These are phyloP conservation scores for Drosophila arizonae DNA, from an alignment of 1,140 invertebrate genomes.

Conservation along the genomic window DNA sequence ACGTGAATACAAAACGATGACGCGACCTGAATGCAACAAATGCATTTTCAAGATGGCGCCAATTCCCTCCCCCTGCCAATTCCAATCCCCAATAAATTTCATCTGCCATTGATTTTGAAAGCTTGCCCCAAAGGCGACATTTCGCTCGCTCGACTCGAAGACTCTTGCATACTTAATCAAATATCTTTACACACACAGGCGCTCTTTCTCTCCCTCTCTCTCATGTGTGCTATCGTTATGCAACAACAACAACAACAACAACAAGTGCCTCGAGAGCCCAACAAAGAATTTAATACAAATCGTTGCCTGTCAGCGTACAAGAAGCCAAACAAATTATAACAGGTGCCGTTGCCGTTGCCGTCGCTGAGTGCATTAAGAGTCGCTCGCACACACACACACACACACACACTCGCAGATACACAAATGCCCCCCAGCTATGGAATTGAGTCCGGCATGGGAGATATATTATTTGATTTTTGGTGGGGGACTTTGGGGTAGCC, in stretches of 20 bases:
- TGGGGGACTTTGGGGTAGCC: background rate
- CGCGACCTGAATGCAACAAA: background rate
- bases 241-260: conserved; percentile 60
- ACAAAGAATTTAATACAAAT: conserved; percentile 78
- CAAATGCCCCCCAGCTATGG: conserved; percentile 22
- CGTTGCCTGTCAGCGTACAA: conserved; percentile 75
- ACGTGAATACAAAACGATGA: background rate
- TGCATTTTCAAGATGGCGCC: conserved; percentile 48
- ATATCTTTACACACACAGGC: conserved; percentile 45
- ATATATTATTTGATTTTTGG: background rate
- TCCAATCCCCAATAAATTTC: conserved; percentile 60
- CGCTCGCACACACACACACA: conserved; percentile 12
- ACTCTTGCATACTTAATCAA: conserved; percentile 69
- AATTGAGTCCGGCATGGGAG: conserved; percentile 1
- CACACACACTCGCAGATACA: background rate
- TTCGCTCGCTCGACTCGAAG: background rate
- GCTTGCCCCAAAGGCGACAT: conserved; percentile 46
- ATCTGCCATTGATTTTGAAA: conserved; percentile 56
- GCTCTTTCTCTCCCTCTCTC: background rate
- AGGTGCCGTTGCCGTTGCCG: conserved; percentile 67
- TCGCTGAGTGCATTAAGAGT: conserved; percentile 38
- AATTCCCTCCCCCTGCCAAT: background rate
- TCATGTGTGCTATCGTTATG: conserved; percentile 49
- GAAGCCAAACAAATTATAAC: conserved; percentile 81
- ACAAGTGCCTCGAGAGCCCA: conserved; percentile 43